Evolutionary conservation across 2,888 invertebrate genomes (phyloP).

Genomic region (Eilema depressum): DNA sequence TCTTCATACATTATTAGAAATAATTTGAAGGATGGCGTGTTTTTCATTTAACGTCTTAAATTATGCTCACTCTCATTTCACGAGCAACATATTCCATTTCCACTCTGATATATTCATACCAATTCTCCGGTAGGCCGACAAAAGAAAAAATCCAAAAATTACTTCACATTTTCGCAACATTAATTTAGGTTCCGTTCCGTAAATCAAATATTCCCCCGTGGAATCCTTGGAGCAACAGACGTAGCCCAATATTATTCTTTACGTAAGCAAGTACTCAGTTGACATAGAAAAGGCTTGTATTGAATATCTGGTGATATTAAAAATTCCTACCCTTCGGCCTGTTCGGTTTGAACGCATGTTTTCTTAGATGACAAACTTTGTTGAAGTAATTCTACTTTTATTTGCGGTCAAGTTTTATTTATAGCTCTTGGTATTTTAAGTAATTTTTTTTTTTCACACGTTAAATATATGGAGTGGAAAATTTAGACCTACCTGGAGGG

Average conservation of each 20-base stretch:
- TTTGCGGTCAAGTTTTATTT: slow-evolving; percentile 37
- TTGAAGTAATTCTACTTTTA: slow-evolving; percentile 42
- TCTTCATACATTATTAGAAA: slow-evolving; percentile 4
- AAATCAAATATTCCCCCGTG: slow-evolving; percentile 52
- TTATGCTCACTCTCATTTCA: slow-evolving; percentile 33
- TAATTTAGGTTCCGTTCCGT: slow-evolving; percentile 48
- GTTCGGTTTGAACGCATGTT: slow-evolving; percentile 43
- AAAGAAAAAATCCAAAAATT: slow-evolving; percentile 48
- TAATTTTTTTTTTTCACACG: too few relatives aligned
- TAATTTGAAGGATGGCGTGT: slow-evolving; percentile 20
- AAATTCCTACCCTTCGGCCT: slow-evolving; percentile 65
- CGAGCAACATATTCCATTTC: slow-evolving; percentile 37
- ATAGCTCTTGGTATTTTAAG: too few relatives aligned
- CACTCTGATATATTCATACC: slow-evolving; percentile 34
- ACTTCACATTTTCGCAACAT: slow-evolving; percentile 45
- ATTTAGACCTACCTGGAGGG: too few relatives aligned
- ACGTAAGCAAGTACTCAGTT: slow-evolving; percentile 53
- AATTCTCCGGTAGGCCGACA: slow-evolving; percentile 37
- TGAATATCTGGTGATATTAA: slow-evolving; percentile 71
- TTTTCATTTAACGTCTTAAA: slow-evolving; percentile 27
- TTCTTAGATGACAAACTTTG: slow-evolving; percentile 50
- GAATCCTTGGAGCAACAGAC: slow-evolving; percentile 39
- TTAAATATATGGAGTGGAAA: too few relatives aligned
- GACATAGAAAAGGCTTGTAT: slow-evolving; percentile 64
- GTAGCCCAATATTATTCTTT: slow-evolving; percentile 48